phyloP scores from a whole-genome alignment of 2,113 vertebrate genomes.

The Callaeas wilsoni region DNA sequence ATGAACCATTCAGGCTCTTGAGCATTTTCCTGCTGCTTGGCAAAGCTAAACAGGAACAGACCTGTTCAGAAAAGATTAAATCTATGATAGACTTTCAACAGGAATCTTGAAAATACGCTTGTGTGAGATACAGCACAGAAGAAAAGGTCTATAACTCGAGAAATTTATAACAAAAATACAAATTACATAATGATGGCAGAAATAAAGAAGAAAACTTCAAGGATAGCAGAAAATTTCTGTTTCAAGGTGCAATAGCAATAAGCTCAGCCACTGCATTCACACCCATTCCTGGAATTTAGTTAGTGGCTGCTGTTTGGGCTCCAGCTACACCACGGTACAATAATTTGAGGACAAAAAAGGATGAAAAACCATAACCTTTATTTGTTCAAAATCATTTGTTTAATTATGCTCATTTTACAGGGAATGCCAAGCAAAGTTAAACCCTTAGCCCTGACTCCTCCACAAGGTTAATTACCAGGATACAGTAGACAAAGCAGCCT shows the following conservation, averaged over 20 bases:
- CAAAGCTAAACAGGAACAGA: background rate
- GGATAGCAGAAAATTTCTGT: background rate
- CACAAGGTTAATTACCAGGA: constrained; percentile 3
- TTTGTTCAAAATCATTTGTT: background rate
- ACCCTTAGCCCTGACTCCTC: background rate
- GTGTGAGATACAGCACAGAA: background rate
- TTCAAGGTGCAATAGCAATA: background rate
- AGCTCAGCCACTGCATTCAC: background rate
- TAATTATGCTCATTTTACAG: background rate
- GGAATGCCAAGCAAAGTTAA: background rate
- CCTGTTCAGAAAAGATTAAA: background rate
- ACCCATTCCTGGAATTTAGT: background rate
- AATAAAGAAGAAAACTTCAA: background rate
- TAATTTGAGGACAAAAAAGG: background rate
- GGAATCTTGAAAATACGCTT: background rate
- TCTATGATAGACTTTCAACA: background rate
- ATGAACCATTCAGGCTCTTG: background rate
- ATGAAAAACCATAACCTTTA: background rate
- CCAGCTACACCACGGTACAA: background rate
- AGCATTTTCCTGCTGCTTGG: background rate
- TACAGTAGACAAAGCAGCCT: background rate
- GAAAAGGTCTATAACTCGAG: background rate
- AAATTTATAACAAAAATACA: background rate
- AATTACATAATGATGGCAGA: background rate
- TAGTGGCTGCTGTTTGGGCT: background rate